phyloP scores from a whole-genome alignment of 2,888 invertebrate genomes.

The Chaetoderma sp. region DNA sequence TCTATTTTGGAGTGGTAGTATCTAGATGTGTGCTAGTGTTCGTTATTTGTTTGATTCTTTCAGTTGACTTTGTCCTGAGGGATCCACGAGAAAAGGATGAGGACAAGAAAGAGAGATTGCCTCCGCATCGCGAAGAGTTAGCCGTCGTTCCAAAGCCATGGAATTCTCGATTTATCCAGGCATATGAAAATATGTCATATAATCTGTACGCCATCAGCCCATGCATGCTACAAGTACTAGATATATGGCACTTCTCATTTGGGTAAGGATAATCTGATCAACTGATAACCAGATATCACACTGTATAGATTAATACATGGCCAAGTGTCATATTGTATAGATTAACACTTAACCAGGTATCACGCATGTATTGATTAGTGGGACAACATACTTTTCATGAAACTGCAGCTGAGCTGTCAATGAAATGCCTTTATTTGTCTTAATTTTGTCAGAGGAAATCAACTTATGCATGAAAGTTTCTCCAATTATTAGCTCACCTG shows the following conservation, averaged over 20 bases:
- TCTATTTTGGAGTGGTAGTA: no score
- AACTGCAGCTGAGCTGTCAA: no score
- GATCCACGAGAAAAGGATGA: slow-evolving; percentile 75
- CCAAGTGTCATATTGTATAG: neutral
- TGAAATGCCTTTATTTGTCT: no score
- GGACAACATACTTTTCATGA: neutral
- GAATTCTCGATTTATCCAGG: slow-evolving; percentile 73
- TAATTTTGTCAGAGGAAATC: no score
- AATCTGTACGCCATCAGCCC: slow-evolving; percentile 84
- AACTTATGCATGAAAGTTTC: no score
- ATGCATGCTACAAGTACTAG: slow-evolving; percentile 82
- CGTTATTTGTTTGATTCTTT: slow-evolving; percentile 19
- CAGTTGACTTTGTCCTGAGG: slow-evolving; percentile 90
- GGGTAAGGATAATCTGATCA: slow-evolving; percentile 71
- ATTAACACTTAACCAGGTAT: neutral
- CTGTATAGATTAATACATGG: neutral
- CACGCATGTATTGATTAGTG: neutral
- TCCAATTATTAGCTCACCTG: no score
- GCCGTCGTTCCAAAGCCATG: slow-evolving; percentile 78
- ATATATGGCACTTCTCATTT: slow-evolving; percentile 84
- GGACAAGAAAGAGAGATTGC: slow-evolving; percentile 59
- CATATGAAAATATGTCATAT: slow-evolving; percentile 72
- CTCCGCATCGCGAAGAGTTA: slow-evolving; percentile 72
- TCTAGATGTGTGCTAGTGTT: neutral
- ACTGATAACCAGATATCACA: neutral